Conservation (phyloP, 2,113 vertebrate genomes). For the Peucedramus taeniatus region DNA sequence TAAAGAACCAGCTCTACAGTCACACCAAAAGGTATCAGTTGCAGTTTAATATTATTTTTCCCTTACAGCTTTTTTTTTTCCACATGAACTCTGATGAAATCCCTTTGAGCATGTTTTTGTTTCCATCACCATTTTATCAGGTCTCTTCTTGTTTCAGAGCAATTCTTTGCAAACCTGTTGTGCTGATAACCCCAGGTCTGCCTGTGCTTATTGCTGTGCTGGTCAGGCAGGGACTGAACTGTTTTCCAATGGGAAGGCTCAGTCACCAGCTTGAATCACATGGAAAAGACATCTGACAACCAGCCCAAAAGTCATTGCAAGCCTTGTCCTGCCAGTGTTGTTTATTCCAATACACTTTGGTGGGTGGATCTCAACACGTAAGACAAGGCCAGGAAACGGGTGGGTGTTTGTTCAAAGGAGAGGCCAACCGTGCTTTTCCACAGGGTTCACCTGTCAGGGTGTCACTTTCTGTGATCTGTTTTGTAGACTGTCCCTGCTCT, state of each 20-base stretch:
- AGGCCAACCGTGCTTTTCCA: neutral
- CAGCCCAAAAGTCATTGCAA: neutral
- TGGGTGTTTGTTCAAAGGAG: constrained; percentile 34
- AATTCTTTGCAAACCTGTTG: neutral
- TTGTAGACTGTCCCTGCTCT: neutral
- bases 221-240: neutral
- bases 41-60: constrained; percentile 1
- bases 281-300: neutral
- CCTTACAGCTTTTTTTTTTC: neutral
- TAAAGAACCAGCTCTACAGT: neutral
- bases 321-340: neutral
- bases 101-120: neutral
- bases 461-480: neutral
- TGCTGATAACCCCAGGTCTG: neutral
- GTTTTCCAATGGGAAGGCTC: neutral
- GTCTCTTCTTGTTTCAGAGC: neutral
- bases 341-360: neutral
- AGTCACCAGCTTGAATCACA: neutral
- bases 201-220: neutral
- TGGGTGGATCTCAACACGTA: neutral
- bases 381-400: neutral
- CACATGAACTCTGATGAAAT: neutral
- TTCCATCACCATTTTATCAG: constrained; percentile 4
- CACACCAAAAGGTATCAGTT: neutral
- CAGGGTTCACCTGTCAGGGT: neutral